These are phyloP conservation scores for Montifringilla adamsi DNA, from an alignment of 2,113 vertebrate genomes.

Conservation along the genomic window DNA sequence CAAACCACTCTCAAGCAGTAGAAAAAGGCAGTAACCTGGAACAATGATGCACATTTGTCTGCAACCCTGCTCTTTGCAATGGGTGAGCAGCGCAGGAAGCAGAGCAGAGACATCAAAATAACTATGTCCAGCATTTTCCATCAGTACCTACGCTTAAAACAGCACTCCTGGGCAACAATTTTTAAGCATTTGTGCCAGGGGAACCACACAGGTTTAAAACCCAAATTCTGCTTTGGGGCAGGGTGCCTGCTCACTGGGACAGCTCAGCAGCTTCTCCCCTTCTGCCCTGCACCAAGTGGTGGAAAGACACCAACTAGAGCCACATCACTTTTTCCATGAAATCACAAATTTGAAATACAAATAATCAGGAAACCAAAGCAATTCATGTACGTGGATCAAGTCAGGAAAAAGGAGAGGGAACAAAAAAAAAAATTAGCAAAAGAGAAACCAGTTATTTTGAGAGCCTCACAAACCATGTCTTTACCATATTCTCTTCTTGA, in stretches of 20 bases:
- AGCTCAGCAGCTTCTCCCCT: not conserved
- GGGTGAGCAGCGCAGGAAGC: not conserved
- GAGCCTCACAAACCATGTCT: not conserved
- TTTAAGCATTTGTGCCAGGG: not conserved
- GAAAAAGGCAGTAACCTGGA: not conserved
- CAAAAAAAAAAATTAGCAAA: not conserved
- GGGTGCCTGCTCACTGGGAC: not conserved
- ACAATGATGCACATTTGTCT: rapidly evolving
- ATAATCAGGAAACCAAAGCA: not conserved
- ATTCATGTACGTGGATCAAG: not conserved
- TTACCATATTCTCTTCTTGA: not conserved
- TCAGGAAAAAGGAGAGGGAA: not conserved
- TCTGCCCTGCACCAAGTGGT: not conserved
- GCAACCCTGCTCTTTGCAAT: not conserved
- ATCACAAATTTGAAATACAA: not conserved
- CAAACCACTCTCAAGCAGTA: not conserved
- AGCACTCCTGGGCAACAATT: not conserved
- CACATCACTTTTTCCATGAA: not conserved
- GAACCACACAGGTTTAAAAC: not conserved
- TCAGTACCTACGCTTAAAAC: not conserved
- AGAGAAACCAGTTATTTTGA: not conserved
- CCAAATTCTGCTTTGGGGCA: not conserved
- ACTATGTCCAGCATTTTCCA: not conserved
- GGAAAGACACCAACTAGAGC: not conserved
- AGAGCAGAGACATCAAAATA: not conserved